These are phyloP conservation scores for Copidosoma floridanum DNA, from an alignment of 1,140 invertebrate genomes.

Conservation along the genomic window DNA sequence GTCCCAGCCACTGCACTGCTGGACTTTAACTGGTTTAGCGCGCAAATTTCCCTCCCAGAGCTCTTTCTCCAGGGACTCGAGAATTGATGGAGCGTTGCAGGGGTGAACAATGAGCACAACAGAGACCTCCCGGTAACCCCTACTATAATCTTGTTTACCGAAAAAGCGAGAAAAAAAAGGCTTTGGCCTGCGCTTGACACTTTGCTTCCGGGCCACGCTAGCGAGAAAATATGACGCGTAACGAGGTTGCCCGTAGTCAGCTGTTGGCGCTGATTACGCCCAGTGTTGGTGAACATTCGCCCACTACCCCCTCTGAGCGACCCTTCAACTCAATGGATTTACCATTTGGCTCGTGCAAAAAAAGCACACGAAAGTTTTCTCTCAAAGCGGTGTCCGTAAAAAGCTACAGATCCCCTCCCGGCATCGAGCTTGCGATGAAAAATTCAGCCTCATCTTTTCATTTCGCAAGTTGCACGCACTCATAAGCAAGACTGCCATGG, in stretches of 20 bases:
- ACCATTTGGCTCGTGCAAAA: no score
- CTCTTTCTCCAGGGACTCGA: background rate
- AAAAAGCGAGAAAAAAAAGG: constrained; percentile 2
- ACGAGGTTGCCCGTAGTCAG: background rate
- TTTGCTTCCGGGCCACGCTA: background rate
- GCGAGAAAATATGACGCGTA: background rate
- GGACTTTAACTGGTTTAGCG: constrained; percentile 1
- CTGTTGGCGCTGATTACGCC: no score
- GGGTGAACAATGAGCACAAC: background rate
- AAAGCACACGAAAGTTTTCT: no score
- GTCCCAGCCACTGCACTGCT: no score
- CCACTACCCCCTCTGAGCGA: no score
- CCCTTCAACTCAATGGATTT: no score
- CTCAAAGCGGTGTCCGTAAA: no score
- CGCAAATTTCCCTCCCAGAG: background rate
- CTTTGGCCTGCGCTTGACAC: background rate
- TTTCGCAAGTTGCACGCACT: background rate
- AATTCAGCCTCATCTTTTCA: constrained; percentile 18
- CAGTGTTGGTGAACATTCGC: no score
- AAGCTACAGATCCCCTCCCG: no score
- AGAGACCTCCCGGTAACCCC: background rate
- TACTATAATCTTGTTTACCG: constrained; percentile 9
- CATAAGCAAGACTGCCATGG: background rate
- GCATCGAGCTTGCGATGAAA: constrained; percentile 15
- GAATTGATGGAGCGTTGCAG: no score